Conservation (phyloP, 2,888 invertebrate genomes). For the Mythimna loreyi region DNA sequence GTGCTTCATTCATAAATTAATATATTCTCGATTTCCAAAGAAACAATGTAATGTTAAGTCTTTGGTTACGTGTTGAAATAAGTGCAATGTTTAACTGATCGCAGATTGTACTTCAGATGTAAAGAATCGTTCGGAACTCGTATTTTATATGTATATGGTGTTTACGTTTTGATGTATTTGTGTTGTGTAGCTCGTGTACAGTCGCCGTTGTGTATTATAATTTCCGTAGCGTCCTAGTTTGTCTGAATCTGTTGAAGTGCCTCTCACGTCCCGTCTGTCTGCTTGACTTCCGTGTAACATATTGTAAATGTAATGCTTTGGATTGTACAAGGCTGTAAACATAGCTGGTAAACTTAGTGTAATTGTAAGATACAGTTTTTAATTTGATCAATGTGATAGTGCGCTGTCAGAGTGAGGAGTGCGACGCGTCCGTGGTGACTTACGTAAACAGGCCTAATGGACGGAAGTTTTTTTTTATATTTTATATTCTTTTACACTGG, state of each 20-base stretch:
- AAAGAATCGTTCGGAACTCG: slow-evolving; percentile 74
- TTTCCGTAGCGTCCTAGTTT: slow-evolving; percentile 68
- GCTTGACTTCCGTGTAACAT: slow-evolving; percentile 85
- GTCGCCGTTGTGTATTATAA: slow-evolving; percentile 75
- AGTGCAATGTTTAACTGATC: slow-evolving; percentile 81
- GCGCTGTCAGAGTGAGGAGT: slow-evolving; percentile 60
- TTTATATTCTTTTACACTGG: slow-evolving; percentile 81
- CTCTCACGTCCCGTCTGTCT: slow-evolving; percentile 85
- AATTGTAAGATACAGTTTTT: slow-evolving; percentile 78
- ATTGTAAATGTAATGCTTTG: slow-evolving; percentile 85
- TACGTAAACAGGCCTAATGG: slow-evolving; percentile 74
- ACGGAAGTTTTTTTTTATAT: slow-evolving; percentile 79
- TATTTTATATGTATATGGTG: slow-evolving; percentile 85
- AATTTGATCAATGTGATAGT: slow-evolving; percentile 79
- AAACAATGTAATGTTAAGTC: slow-evolving; percentile 80
- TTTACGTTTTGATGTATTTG: slow-evolving; percentile 72
- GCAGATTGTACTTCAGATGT: slow-evolving; percentile 75
- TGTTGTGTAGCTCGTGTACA: slow-evolving; percentile 78
- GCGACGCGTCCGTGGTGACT: slow-evolving; percentile 53
- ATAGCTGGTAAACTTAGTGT: slow-evolving; percentile 77
- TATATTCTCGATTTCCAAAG: slow-evolving; percentile 84
- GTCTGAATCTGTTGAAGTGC: slow-evolving; percentile 86
- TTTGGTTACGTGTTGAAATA: slow-evolving; percentile 77
- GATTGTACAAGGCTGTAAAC: slow-evolving; percentile 84
- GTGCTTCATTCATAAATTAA: slow-evolving; percentile 81